A percentile compares a stretch with the other conserved stretches of the same genome.
Conservation (phyloP, 2,888 invertebrate species). For the Stenurella melanura region DNA sequence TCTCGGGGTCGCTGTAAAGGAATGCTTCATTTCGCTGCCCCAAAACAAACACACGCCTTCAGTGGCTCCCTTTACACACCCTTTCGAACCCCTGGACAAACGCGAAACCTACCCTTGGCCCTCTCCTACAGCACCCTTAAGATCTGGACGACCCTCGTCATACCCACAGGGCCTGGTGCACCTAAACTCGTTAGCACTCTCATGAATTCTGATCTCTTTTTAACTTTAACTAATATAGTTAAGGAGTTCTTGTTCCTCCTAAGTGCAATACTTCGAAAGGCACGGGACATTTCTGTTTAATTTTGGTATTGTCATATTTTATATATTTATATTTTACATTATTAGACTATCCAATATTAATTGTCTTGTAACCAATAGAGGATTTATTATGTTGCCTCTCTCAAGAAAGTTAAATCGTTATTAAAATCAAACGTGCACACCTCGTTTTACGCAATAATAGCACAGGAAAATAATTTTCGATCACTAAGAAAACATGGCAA, state of each 20-base stretch:
- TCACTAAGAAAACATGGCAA: too few species aligned
- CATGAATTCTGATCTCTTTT: slow-evolving; percentile 70
- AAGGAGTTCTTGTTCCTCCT: slow-evolving; percentile 49
- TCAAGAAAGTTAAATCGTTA: too few species aligned
- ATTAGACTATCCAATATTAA: neutral
- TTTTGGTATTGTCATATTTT: neutral
- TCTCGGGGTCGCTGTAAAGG: slow-evolving; percentile 69
- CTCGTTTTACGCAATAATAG: too few species aligned
- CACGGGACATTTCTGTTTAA: neutral
- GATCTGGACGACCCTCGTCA: slow-evolving; percentile 56
- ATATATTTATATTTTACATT: too few species aligned
- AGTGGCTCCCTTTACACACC: slow-evolving; percentile 55
- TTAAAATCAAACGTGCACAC: too few species aligned
- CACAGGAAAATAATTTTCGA: too few species aligned
- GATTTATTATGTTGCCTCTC: too few species aligned
- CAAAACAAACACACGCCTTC: slow-evolving; percentile 66
- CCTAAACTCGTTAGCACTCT: slow-evolving; percentile 72
- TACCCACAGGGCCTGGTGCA: slow-evolving; percentile 67
- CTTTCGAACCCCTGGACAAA: slow-evolving; percentile 54
- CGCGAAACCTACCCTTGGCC: slow-evolving; percentile 41
- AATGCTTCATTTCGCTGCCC: slow-evolving; percentile 70
- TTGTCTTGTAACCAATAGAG: too few species aligned
- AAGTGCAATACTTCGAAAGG: neutral
- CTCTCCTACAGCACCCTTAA: slow-evolving; percentile 57
- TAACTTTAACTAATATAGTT: slow-evolving; percentile 66